A percentile compares a stretch with the other conserved stretches of the same genome.
phyloP scores from a whole-genome alignment of 1,140 invertebrate genomes.

The Elymnias hypermnestra region DNA sequence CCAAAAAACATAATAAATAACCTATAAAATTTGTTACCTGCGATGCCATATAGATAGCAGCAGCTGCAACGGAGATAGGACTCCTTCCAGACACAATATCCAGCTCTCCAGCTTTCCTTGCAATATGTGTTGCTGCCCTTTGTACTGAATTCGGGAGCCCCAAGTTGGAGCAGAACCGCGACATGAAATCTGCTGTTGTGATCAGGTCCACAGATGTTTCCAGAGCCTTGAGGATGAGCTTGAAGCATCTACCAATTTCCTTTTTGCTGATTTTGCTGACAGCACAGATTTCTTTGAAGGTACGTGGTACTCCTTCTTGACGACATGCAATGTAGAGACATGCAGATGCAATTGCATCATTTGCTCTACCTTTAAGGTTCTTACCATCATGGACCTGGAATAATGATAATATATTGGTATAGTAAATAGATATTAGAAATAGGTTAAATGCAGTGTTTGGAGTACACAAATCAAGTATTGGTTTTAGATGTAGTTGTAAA shows the following conservation, averaged over 20 bases:
- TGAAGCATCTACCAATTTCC: slow-evolving; percentile 92
- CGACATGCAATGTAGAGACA: slow-evolving; percentile 99
- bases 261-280: slow-evolving; percentile 99
- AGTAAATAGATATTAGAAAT: no score
- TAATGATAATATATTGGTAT: no score
- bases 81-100: slow-evolving; percentile 99
- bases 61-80: slow-evolving; percentile 98
- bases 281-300: slow-evolving; percentile 99
- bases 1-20: no score
- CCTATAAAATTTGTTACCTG: no score
- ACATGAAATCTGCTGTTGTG: slow-evolving; percentile 99
- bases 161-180: slow-evolving; percentile 91
- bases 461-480: no score
- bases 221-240: slow-evolving; percentile 78
- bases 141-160: slow-evolving; percentile 94
- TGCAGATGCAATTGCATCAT: slow-evolving; percentile 98
- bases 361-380: slow-evolving; percentile 94
- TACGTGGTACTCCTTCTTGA: slow-evolving; percentile 98
- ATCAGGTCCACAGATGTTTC: slow-evolving; percentile 98
- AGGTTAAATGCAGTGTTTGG: not conserved
- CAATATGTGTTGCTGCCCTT: slow-evolving; percentile 96
- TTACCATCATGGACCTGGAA: slow-evolving; percentile 94
- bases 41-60: slow-evolving; percentile 99
- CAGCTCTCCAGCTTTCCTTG: slow-evolving; percentile 95
- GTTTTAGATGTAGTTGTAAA: no score